Base-by-base conservation (phyloP, 2,797 vertebrate species). In the Lagodon rhomboides region DNA sequence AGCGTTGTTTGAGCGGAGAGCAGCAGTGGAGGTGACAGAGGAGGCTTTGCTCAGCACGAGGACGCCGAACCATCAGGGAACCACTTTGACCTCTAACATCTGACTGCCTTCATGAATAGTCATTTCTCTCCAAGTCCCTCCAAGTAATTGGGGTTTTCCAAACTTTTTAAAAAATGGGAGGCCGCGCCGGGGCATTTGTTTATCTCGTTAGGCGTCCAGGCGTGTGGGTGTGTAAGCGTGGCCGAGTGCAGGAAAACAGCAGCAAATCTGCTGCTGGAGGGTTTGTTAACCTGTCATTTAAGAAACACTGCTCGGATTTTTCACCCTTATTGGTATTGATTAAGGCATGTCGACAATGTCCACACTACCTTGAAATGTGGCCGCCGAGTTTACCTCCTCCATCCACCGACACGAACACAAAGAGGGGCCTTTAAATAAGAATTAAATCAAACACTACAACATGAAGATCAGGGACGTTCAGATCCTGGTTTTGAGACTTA, bases 31-130 rank as follows among this genome's bases (percentile, higher is more conserved):
- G 88, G 91, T 92, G 92, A 93, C 87, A 77, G 89, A 75, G 81
- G 82, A 87, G 89, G 86, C 73, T 85, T 66, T 68, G 77, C 91
- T 79, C 77, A 56, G 87, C 82, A 83, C 70, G 79, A 87, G 89
- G 89, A 92, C 85, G 67, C 20, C 27, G 75, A 79, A 77, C 85
- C 92, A 87, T 88, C 82, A 83, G 86, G 91, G 89, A 91, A 80
- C 71, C 88, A 82, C 86, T 84, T 62, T 92, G 91, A 94, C 93
- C 94, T 94, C 93, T 68, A 89, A 84, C 91, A 82, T 80, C 80
- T 78, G 79, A 72, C 77, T 70, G 73, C 85, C 77, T 87, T 85
- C 86, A 87, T 86, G 75, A 74, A 89, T 82, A 89, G 66, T 83
- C 89, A 82, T 83, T 72, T 63, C 27, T 64, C 27, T 11, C 38